These are phyloP conservation scores for Saguinus imperator DNA, from an alignment of 2,113 vertebrate species.

Conservation along the genomic window DNA sequence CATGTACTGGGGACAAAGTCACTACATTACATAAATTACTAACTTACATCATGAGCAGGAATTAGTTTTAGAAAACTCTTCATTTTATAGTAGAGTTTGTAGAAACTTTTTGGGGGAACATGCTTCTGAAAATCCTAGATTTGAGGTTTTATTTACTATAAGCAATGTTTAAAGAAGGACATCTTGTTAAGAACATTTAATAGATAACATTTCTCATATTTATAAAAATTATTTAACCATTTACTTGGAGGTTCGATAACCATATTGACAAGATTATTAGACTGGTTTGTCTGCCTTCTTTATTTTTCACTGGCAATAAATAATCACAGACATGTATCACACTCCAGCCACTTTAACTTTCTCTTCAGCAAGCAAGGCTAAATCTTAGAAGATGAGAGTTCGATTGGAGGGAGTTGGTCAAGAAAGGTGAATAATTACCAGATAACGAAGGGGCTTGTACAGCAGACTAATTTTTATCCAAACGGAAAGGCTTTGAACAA, in stretches of 20 bases:
- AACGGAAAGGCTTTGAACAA: neutral
- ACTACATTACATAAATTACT: neutral
- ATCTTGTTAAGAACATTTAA: neutral
- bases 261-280: neutral
- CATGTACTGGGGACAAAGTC: neutral
- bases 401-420: neutral
- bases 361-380: neutral
- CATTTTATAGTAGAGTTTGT: neutral
- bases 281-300: neutral
- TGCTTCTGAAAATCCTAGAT: neutral
- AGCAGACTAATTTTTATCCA: neutral
- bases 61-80: neutral
- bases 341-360: neutral
- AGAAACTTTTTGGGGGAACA: neutral
- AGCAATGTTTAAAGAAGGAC: neutral
- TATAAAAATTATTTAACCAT: neutral
- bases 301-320: neutral
- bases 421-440: neutral
- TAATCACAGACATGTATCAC: neutral
- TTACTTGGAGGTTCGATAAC: neutral
- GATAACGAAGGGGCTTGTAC: neutral
- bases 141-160: neutral
- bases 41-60: neutral
- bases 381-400: neutral
- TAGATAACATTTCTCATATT: neutral